These are phyloP conservation scores for Notospermus geniculatus DNA, from an alignment of 1,140 invertebrate species.

Conservation along the genomic window DNA sequence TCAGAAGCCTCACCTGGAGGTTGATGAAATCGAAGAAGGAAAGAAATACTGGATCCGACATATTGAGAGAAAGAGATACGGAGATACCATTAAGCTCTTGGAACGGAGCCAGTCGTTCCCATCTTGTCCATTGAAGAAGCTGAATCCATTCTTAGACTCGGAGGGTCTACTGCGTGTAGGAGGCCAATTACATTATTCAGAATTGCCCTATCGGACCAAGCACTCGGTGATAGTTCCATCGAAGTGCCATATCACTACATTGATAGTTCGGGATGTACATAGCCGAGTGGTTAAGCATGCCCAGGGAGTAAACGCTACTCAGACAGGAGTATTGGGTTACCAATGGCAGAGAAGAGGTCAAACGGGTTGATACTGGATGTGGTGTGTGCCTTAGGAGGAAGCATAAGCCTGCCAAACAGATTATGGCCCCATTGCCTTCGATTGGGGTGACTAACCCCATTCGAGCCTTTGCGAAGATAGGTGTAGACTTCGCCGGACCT, in stretches of 20 bases:
- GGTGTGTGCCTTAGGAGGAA: neutral
- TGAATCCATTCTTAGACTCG: neutral
- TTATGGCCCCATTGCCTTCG: neutral
- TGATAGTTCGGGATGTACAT: slow-evolving; percentile 1
- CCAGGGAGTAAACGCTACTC: neutral
- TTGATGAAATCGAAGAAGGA: no score
- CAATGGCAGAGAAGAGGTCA: neutral
- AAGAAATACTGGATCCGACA: no score
- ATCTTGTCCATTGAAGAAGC: neutral
- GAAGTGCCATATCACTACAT: neutral
- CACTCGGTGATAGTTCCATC: neutral
- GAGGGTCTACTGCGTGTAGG: neutral
- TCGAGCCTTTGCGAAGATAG: neutral
- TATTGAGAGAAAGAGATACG: no score
- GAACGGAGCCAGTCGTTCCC: neutral
- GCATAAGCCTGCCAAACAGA: no score
- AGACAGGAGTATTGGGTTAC: slow-evolving; percentile 3
- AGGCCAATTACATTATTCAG: neutral
- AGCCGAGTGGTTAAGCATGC: neutral
- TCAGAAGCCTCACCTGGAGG: no score
- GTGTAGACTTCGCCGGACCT: slow-evolving; percentile 18
- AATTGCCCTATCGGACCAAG: neutral
- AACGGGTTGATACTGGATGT: neutral
- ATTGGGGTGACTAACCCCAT: neutral
- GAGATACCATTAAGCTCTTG: neutral